Conservation (phyloP, 2,888 invertebrate genomes). For the Poecilus cupreus region DNA sequence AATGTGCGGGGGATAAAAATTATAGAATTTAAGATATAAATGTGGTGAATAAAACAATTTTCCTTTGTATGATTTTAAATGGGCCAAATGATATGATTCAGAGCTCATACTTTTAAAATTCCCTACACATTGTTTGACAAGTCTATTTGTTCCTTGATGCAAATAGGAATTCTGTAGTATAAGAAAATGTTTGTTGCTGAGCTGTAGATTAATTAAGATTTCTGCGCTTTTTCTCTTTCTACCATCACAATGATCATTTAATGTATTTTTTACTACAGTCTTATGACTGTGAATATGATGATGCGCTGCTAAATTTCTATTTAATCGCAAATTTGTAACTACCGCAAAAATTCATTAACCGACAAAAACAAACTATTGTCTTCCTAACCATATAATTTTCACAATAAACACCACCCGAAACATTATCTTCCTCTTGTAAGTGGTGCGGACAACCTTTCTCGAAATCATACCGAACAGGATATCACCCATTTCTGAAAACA, state of each 20-base stretch:
- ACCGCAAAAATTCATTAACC: conserved; percentile 29
- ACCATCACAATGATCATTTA: neutral
- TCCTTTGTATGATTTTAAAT: too few species aligned
- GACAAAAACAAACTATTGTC: conserved; percentile 22
- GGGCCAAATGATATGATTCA: too few species aligned
- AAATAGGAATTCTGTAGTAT: too few species aligned
- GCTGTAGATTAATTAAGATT: conserved; percentile 1
- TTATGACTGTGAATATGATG: neutral
- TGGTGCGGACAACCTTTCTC: conserved; percentile 15
- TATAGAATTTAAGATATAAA: too few species aligned
- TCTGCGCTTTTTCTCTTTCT: neutral
- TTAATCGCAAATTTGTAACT: conserved; percentile 31
- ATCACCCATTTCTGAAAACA: conserved; percentile 47
- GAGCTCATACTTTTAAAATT: too few species aligned
- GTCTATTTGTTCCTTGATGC: neutral
- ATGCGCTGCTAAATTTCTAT: neutral
- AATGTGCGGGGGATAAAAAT: too few species aligned
- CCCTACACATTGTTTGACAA: neutral
- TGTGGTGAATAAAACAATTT: too few species aligned
- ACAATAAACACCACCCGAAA: conserved; percentile 19
- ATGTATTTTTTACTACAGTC: conserved; percentile 15
- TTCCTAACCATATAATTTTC: neutral
- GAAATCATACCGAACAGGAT: conserved; percentile 37
- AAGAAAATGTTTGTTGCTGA: neutral
- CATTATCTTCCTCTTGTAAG: neutral